Conservation (phyloP, 2,113 vertebrate genomes). For the Paraplagusia blochii region DNA sequence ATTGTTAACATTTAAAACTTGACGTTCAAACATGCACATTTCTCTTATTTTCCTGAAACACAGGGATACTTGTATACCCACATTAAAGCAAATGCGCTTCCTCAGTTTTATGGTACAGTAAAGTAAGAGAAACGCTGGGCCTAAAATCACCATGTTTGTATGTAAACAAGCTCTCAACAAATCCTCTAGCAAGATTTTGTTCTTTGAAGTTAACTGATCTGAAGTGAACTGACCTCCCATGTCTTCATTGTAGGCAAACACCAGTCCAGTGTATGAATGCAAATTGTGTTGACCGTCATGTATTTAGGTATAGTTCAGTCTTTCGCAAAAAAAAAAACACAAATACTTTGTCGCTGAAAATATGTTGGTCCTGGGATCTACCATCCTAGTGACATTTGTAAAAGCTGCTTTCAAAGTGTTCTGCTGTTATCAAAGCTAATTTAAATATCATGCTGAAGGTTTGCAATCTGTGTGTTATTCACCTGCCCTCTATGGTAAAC, state of each 20-base stretch:
- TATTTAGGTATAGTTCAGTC: constrained; percentile 61
- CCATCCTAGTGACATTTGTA: constrained; percentile 30
- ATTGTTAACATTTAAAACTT: constrained; percentile 57
- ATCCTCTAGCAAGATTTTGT: constrained; percentile 33
- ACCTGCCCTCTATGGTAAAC: constrained; percentile 10
- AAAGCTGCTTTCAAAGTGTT: constrained; percentile 38
- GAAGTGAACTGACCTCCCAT: constrained; percentile 27
- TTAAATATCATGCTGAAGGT: constrained; percentile 27
- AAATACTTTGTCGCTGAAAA: constrained; percentile 59
- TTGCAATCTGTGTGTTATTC: constrained; percentile 2
- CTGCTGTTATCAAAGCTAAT: constrained; percentile 34
- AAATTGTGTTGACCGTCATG: constrained; percentile 59
- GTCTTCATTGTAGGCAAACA: constrained; percentile 49
- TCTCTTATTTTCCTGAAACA: constrained; percentile 36
- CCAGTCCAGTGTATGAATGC: constrained; percentile 60
- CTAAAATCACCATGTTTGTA: constrained; percentile 40
- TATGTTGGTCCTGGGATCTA: constrained; percentile 38
- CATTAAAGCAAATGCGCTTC: constrained; percentile 13
- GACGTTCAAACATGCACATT: constrained; percentile 45
- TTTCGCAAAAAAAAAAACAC: constrained; percentile 42
- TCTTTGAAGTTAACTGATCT: constrained; percentile 37
- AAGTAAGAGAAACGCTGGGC: constrained; percentile 50
- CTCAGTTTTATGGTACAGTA: constrained; percentile 57
- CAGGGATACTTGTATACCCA: constrained; percentile 31
- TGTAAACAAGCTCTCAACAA: constrained; percentile 55